Conservation (phyloP, 92 coral and sea anemone species). For the Palythoa caribaeorum region DNA sequence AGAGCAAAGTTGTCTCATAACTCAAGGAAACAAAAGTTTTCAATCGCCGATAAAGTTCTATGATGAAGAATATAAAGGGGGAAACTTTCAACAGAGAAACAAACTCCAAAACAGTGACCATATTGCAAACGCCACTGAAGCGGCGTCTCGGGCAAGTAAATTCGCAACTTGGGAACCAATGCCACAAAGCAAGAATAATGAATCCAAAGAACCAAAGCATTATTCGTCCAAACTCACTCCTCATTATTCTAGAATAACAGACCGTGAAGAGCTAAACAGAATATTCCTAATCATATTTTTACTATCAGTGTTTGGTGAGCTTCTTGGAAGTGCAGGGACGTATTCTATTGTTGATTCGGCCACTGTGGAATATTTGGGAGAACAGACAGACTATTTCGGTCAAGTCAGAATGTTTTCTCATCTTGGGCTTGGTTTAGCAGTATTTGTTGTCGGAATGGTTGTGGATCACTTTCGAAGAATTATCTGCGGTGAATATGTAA, state of each 20-base stretch:
- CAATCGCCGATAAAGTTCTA: slow-evolving; percentile 38
- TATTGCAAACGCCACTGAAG: background rate
- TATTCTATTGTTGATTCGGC: slow-evolving; percentile 59
- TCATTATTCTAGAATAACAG: slow-evolving; percentile 54
- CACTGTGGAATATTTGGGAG: slow-evolving; percentile 56
- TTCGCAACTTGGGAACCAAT: background rate
- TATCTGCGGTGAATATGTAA: slow-evolving; percentile 57
- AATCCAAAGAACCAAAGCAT: slow-evolving; percentile 5
- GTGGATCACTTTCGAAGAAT: slow-evolving; percentile 52
- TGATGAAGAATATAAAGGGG: slow-evolving; percentile 1
- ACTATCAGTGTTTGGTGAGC: slow-evolving; percentile 55
- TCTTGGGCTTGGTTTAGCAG: slow-evolving; percentile 59
- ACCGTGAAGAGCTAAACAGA: slow-evolving; percentile 55
- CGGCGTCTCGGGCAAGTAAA: background rate
- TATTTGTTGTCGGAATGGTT: slow-evolving; percentile 48
- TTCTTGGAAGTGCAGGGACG: slow-evolving; percentile 58
- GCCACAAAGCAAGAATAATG: background rate
- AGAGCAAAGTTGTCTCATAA: slow-evolving; percentile 50
- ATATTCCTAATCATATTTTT: slow-evolving; percentile 50
- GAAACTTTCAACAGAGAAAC: background rate
- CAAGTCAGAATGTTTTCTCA: slow-evolving; percentile 54
- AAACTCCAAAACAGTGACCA: background rate
- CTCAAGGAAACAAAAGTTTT: slow-evolving; percentile 37
- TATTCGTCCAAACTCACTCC: slow-evolving; percentile 38
- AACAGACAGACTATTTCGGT: slow-evolving; percentile 54